A percentile compares a stretch with the other conserved stretches of the same genome.
Evolutionary conservation across 2,113 vertebrate species (phyloP).

Genomic region (Lota lota): DNA sequence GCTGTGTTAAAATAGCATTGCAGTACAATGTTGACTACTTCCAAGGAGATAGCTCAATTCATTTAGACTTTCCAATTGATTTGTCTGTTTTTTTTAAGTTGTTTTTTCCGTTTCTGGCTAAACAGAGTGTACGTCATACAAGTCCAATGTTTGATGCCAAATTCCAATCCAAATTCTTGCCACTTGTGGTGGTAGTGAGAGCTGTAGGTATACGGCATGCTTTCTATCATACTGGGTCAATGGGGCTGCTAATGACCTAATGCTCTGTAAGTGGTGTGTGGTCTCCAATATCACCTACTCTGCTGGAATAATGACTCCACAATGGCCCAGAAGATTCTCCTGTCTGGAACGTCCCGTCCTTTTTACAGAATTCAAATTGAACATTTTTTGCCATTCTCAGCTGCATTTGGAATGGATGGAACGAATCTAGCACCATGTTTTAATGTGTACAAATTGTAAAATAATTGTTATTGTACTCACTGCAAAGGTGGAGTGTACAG

Average conservation of each 20-base stretch:
- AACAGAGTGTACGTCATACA: conserved; percentile 31
- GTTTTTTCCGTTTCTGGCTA: too few relatives aligned
- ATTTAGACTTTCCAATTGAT: too few relatives aligned
- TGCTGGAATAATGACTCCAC: conserved; percentile 56
- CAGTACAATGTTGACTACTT: too few relatives aligned
- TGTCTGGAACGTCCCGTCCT: conserved; percentile 67
- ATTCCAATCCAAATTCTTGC: background rate
- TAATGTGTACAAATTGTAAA: conserved; percentile 99
- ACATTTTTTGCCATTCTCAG: conserved; percentile 68
- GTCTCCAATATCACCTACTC: conserved; percentile 55
- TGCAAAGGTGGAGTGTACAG: conserved; percentile 97
- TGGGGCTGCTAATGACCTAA: conserved; percentile 9
- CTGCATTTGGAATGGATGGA: conserved; percentile 80
- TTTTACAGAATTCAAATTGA: conserved; percentile 75
- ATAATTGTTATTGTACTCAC: conserved; percentile 97
- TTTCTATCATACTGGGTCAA: conserved; percentile 8
- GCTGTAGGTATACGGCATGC: conserved; percentile 55
- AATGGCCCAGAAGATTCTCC: conserved; percentile 59
- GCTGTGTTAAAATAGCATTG: conserved; percentile 18
- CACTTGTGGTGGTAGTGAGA: background rate
- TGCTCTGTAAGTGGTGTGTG: conserved; percentile 49
- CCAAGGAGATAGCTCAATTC: too few relatives aligned
- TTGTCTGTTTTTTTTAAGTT: too few relatives aligned
- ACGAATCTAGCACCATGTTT: conserved; percentile 73
- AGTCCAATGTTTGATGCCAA: conserved; percentile 51